These are phyloP conservation scores for Chaetodon auriga DNA, from an alignment of 2,113 vertebrate species.

Conservation along the genomic window DNA sequence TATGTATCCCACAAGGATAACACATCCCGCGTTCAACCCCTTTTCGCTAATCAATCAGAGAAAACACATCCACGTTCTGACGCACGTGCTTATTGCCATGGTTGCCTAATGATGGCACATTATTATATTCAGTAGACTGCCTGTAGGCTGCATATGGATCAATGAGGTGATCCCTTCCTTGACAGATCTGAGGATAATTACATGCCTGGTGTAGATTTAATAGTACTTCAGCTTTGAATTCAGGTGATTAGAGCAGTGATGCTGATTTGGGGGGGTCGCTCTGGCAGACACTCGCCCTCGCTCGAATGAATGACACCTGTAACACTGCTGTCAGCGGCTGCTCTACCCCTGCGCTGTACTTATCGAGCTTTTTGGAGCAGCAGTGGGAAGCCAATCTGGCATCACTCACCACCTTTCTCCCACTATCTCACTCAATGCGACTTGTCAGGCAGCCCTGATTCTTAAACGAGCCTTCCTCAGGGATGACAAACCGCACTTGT, in stretches of 20 bases:
- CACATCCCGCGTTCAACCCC: too few relatives aligned
- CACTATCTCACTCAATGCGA: slow-evolving; percentile 54
- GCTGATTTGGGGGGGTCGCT: slow-evolving; percentile 6
- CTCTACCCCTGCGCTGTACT: slow-evolving; percentile 36
- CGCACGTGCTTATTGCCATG: too few relatives aligned
- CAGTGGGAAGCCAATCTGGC: slow-evolving; percentile 67
- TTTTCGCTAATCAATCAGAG: too few relatives aligned
- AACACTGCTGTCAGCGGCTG: slow-evolving; percentile 42
- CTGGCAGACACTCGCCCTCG: background rate
- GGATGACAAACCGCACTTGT: slow-evolving; percentile 63
- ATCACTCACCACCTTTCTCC: slow-evolving; percentile 52
- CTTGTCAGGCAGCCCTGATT: slow-evolving; percentile 67
- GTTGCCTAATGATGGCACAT: too few relatives aligned
- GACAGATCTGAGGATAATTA: too few relatives aligned
- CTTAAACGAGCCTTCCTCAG: slow-evolving; percentile 59
- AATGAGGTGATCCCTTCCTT: too few relatives aligned
- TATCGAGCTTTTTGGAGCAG: slow-evolving; percentile 50
- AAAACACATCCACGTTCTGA: too few relatives aligned
- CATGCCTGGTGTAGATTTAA: too few relatives aligned
- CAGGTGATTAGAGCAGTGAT: slow-evolving; percentile 7
- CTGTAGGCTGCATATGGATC: too few relatives aligned
- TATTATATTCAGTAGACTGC: too few relatives aligned
- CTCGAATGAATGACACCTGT: slow-evolving; percentile 51
- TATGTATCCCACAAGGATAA: too few relatives aligned
- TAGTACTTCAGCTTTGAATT: too few relatives aligned